Base-by-base conservation (phyloP, 2,113 vertebrate species). In the Forbesichthys papilliferus region DNA sequence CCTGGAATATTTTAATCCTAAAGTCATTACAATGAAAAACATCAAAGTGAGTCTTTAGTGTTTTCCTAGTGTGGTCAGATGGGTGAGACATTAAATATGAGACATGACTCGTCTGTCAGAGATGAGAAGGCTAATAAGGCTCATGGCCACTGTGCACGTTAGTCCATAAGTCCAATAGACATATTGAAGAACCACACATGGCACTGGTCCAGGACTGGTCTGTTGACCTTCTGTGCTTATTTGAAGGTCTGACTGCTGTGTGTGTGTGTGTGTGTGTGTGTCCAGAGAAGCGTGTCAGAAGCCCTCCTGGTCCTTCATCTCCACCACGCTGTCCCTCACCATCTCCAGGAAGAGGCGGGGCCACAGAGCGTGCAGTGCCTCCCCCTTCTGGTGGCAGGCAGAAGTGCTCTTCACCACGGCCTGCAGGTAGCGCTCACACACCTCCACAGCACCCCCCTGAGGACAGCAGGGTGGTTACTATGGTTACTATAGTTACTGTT, bases 341-440 rank as follows among this genome's bases (percentile, higher is more conserved):
- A 98, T 95, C 84, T 99, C 96, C 13, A 95, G 92, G 86, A 99
- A 99, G 93, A 98, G 87, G 59, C 95, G 93, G 12, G 98, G 96
- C 98, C 98, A 99, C n/a, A 98, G 92, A 79, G 95, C 95, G 91
- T 99, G 96, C 71, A 98, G 84, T 0, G 90, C 93, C 60, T 98
- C 97, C 0, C 94, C 94, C 77, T 98, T 99, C 84, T 93, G 86
- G 61, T 95, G 95, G 86, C 95, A 96, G 83, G 94, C 93, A 27
- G 94, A 91, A 1, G 96, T 95, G 81, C 94, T 89, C 77, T 93
- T 94, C 79, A 95, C 91, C 58, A 98, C 87, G 77, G 88, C 94
- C 70, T 92, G 93, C 11, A 98, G 71, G 9, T 96, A 98, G 20
- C 88, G 87, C 72, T 90, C 89, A 0, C 86, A 74, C 0, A 79